Evolutionary conservation across 2,888 invertebrate species (phyloP), one percentile per base, ranked within the genome.

Genomic region (Chironomus riparius): DNA sequence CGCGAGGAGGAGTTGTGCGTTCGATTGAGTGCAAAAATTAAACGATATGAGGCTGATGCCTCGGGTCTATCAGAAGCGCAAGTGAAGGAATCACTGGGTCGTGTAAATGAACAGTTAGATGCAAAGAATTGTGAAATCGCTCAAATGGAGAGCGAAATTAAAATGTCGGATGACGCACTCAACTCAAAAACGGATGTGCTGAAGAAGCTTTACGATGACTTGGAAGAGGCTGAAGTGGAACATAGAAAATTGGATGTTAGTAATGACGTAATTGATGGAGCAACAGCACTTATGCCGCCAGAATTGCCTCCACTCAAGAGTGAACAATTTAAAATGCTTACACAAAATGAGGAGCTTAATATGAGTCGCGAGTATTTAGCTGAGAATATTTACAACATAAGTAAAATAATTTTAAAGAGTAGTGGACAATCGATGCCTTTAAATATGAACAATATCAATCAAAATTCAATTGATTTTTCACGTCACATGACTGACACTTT

Each of bases 1-100:
- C 86, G 89, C 77, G 92, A 92, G 81, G 92, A 92, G 81, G 91
- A 92, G 81, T 83, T 88, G 76, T 85, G 93, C 2, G 88, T 91
- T 3, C 86, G 91, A 79, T 81, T 93, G 56, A 87, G 89, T 47
- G 87, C 88, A 3, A 89, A 89, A 82, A 86, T 89, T 4, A 87
- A 88, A 79, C 84, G 88, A 77, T 88, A 89, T 79, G 85, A 85
- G 79, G 86, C 86, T 69, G 87, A 87, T 78, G 85, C 86, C 77
- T 77, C 78, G 7, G 72, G 74, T 65, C 70, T 79, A n/a, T 77
- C 77, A 71, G 86, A 83, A 21, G 81, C 85, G 0, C 86, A 87
- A 82, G 86, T 86, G 0, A 81, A 83, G 3, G 85, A 85, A 81
- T 81, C 86, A 0, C 81, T 87, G 4, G 85, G 86, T 75, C 86